Evolutionary conservation across 2,113 vertebrate genomes (phyloP).

Genomic region (Limnothrissa miodon): DNA sequence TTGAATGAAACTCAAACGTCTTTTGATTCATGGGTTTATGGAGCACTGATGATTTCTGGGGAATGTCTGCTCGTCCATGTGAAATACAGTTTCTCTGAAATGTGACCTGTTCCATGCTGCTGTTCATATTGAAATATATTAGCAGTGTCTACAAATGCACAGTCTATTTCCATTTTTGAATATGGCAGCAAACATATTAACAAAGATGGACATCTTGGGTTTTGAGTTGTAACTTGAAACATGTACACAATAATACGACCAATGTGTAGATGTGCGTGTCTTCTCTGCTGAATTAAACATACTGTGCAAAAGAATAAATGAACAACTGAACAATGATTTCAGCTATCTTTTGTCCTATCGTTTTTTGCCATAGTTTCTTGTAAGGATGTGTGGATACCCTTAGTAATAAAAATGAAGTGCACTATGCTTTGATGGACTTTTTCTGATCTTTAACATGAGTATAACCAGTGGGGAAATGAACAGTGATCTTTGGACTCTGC

Average conservation of each 20-base stretch:
- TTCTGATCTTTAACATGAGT: not conserved
- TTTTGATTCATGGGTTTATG: not conserved
- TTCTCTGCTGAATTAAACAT: conserved; percentile 43
- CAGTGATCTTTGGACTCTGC: not conserved
- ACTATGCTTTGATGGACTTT: not conserved
- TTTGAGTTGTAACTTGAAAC: conserved; percentile 1
- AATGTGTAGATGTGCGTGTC: conserved; percentile 32
- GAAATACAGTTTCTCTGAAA: not conserved
- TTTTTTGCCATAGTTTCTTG: conserved; percentile 46
- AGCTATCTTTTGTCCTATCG: conserved; percentile 48
- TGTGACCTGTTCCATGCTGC: not conserved
- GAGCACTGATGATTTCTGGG: not conserved
- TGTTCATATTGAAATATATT: not conserved
- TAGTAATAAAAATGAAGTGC: not conserved
- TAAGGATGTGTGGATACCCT: conserved; percentile 36
- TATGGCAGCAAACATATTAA: not conserved
- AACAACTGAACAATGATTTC: conserved; percentile 35
- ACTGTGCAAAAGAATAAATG: conserved; percentile 61
- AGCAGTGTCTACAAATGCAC: not conserved
- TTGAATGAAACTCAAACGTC: not conserved
- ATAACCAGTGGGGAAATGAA: not conserved
- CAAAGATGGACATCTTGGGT: not conserved
- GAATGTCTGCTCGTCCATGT: not conserved
- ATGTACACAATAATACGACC: not conserved
- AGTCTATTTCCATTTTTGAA: not conserved